These are phyloP conservation scores for Anabas testudineus DNA, from an alignment of 2,797 vertebrate genomes.

Conservation along the genomic window DNA sequence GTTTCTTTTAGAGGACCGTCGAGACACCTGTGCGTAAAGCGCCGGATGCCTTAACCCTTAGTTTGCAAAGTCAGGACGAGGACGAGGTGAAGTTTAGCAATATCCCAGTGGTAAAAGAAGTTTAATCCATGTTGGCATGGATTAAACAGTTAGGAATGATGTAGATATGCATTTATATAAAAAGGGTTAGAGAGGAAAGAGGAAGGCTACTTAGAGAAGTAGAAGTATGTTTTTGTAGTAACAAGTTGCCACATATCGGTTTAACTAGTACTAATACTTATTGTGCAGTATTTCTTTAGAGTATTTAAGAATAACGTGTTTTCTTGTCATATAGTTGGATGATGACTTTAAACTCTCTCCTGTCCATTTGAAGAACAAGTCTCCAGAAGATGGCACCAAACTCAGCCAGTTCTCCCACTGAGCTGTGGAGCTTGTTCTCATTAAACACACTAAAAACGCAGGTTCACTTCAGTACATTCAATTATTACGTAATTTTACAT, in stretches of 20 bases:
- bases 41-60: slow-evolving; percentile 91
- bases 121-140: no score
- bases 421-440: background rate
- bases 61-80: slow-evolving; percentile 64
- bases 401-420: background rate
- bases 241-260: background rate
- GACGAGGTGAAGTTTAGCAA: background rate
- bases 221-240: background rate
- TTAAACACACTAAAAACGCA: background rate
- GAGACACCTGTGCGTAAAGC: slow-evolving; percentile 91
- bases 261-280: background rate
- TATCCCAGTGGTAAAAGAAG: no score
- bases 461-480: no score
- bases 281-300: background rate
- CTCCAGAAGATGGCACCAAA: slow-evolving; percentile 69
- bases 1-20: slow-evolving; percentile 53
- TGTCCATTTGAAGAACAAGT: background rate
- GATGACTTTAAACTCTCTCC: background rate
- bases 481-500: no score
- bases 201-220: background rate
- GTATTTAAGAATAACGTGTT: no score
- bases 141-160: background rate
- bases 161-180: background rate
- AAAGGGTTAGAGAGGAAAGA: background rate
- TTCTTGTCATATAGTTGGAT: background rate